phyloP scores from a whole-genome alignment of 37 sponge, comb jelly and placozoan species.

The Haliclona indistincta region DNA sequence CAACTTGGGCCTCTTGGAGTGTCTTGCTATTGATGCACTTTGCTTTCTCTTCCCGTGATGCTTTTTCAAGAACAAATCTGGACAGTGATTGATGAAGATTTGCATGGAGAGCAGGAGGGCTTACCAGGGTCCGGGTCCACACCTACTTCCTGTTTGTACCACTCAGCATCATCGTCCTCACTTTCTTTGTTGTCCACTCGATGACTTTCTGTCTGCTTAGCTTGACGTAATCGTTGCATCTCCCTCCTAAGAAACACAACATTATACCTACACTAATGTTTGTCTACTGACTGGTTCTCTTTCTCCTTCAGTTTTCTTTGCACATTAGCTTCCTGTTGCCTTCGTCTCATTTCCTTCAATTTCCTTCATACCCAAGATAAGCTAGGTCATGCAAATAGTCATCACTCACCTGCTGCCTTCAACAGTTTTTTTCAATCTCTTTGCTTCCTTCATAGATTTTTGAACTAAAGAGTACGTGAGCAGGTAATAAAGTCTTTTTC shows the following conservation, averaged over 20 bases:
- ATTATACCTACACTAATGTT: background rate
- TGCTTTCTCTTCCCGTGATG: no score
- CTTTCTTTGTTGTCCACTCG: background rate
- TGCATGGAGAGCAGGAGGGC: background rate
- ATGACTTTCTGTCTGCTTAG: background rate
- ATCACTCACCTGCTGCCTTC: constrained; percentile 20
- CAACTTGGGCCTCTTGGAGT: background rate
- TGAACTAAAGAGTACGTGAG: constrained; percentile 40
- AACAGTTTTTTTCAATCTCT: constrained; percentile 19
- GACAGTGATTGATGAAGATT: no score
- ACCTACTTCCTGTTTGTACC: constrained; percentile 78
- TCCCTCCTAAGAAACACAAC: background rate
- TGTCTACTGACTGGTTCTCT: no score
- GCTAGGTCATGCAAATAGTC: background rate
- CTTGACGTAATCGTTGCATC: background rate
- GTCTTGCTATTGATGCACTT: no score
- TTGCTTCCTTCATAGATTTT: constrained; percentile 59
- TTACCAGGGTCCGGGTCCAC: constrained; percentile 76
- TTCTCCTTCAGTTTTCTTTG: constrained; percentile 56
- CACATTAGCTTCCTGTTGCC: constrained; percentile 76
- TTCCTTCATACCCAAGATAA: constrained; percentile 11
- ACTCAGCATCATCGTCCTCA: constrained; percentile 78
- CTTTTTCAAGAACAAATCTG: no score
- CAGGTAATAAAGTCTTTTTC: background rate
- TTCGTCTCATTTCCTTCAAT: constrained; percentile 50